Evolutionary conservation across 2,797 vertebrate genomes (phyloP).

Genomic region (Phataginus tricuspis): DNA sequence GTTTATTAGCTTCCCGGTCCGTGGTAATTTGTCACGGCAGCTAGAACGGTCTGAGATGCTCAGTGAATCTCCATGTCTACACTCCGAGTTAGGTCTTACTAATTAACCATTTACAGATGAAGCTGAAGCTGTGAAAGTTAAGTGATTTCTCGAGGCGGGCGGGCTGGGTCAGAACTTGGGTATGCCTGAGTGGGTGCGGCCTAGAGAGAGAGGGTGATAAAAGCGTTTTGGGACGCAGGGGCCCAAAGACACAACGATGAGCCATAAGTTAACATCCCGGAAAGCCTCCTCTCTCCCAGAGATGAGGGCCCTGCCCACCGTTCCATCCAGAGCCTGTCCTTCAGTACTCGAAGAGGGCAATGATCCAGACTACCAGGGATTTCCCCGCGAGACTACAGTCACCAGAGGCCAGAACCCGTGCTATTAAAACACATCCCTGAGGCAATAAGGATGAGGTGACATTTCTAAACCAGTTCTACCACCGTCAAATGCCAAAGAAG

Average conservation of each 20-base stretch:
- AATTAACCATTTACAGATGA: not conserved
- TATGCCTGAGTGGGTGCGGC: not conserved
- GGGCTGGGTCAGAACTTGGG: not conserved
- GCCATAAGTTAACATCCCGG: not conserved
- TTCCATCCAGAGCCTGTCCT: not conserved
- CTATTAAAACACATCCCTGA: conserved; percentile 79
- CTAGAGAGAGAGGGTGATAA: not conserved
- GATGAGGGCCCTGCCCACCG: not conserved
- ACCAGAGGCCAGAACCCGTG: conserved; percentile 45
- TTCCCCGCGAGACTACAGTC: conserved; percentile 20
- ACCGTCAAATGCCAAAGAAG: conserved; percentile 77
- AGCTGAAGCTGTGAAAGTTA: not conserved
- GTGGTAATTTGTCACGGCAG: not conserved
- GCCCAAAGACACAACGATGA: not conserved
- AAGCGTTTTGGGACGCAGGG: not conserved
- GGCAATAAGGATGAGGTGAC: conserved; percentile 77
- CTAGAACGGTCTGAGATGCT: not conserved
- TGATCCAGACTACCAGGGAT: not conserved
- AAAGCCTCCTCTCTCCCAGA: not conserved
- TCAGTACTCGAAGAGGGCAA: not conserved
- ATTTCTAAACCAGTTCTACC: conserved; percentile 77
- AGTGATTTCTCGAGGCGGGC: not conserved
- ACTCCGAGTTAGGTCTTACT: not conserved
- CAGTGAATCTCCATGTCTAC: fast-evolving
- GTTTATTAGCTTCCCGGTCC: not conserved